A percentile compares a stretch with the other conserved stretches of the same genome.
Evolutionary conservation across 2,888 invertebrate genomes (phyloP).

Genomic region (Amblyjoppa proteus): DNA sequence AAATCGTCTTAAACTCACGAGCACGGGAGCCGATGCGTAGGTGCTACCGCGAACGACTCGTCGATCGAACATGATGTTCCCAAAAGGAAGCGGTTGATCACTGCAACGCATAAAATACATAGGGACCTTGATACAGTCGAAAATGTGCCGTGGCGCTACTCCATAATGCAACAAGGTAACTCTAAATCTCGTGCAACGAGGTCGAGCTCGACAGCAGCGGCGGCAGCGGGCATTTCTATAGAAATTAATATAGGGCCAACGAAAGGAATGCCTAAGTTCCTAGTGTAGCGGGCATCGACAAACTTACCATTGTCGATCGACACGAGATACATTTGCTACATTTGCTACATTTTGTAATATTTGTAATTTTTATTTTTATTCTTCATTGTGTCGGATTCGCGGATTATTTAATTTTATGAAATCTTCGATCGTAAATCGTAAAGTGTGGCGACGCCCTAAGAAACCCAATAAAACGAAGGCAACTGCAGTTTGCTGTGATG

Average conservation of each 20-base stretch:
- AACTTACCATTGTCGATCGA: constrained; percentile 50
- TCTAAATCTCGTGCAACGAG: constrained; percentile 65
- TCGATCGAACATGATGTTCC: constrained; percentile 96
- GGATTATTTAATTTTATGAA: not conserved
- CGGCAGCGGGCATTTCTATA: constrained; percentile 41
- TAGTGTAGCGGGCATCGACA: constrained; percentile 64
- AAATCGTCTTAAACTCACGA: constrained; percentile 77
- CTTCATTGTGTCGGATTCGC: constrained; percentile 3
- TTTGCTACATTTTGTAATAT: not conserved
- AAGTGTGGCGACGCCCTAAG: constrained; percentile 54
- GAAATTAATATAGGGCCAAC: constrained; percentile 52
- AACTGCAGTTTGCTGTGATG: constrained; percentile 21
- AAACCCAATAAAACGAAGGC: constrained; percentile 34
- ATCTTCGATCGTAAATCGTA: constrained; percentile 5
- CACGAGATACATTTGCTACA: constrained; percentile 4
- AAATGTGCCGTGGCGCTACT: constrained; percentile 19
- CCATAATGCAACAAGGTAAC: constrained; percentile 46
- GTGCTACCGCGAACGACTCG: constrained; percentile 95
- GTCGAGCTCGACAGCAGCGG: constrained; percentile 52
- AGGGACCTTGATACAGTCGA: constrained; percentile 50
- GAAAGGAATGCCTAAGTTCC: constrained; percentile 40
- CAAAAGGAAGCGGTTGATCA: constrained; percentile 87
- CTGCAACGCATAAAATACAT: constrained; percentile 82
- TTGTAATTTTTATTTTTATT: not conserved
- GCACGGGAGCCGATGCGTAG: constrained; percentile 86